These are phyloP conservation scores for Erpornis zantholeuca DNA, from an alignment of 2,113 vertebrate species.

Conservation along the genomic window DNA sequence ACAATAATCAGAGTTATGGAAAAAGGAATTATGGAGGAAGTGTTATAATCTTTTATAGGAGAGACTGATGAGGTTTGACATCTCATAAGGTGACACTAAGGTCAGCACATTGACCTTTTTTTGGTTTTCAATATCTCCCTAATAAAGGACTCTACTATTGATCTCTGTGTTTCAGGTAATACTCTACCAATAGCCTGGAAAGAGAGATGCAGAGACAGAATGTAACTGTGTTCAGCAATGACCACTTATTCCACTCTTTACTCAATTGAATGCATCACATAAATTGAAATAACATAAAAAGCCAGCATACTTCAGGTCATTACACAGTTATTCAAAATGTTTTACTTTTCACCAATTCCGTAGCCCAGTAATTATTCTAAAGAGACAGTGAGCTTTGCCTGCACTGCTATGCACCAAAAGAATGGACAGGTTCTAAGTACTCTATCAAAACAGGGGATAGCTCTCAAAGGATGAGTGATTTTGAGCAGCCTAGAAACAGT, in stretches of 20 bases:
- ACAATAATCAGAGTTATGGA: background rate
- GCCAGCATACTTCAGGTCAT: background rate
- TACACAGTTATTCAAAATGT: background rate
- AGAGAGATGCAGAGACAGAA: background rate
- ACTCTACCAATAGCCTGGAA: rapidly evolving
- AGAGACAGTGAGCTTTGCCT: background rate
- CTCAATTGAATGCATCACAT: background rate
- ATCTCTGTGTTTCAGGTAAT: background rate
- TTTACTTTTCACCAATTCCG: background rate
- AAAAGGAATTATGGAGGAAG: background rate
- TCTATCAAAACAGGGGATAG: background rate
- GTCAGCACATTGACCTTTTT: background rate
- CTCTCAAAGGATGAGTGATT: background rate
- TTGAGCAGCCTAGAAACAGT: background rate
- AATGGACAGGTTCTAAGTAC: background rate
- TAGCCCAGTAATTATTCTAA: background rate
- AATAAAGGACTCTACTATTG: background rate
- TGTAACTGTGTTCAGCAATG: background rate
- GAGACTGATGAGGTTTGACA: background rate
- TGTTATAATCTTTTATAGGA: background rate
- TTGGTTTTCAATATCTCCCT: background rate
- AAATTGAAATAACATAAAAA: background rate
- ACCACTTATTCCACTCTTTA: background rate
- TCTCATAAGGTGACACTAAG: background rate
- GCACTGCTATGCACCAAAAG: background rate